Base-by-base conservation (phyloP, 2,113 vertebrate genomes). In the Limnothrissa miodon region DNA sequence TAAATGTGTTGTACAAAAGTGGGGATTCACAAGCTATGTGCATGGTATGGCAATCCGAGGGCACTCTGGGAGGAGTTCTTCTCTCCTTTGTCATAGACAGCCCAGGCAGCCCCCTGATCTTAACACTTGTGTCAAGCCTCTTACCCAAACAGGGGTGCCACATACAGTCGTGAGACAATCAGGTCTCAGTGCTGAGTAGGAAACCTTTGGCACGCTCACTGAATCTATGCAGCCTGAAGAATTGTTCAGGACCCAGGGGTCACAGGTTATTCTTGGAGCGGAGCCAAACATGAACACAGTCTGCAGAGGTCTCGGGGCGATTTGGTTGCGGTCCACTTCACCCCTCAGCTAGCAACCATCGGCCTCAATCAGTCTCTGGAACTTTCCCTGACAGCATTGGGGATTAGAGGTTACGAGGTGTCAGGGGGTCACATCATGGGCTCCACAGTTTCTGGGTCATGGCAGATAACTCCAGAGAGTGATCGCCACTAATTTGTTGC, bases 301-400 rank as follows among this genome's bases (percentile, higher is more conserved):
- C 66, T 39, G 66, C 15, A 33, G 66, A 74, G 66, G 29, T 74
- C 66, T 74, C 29, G 10, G 29, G 66, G 66, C 66, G 66, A 74
- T 74, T 74, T 74, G 66, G 66, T 74, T 74, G 66, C 66, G 66
- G 66, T 39, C 66, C 66, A 36, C 66, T 74, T 74, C 66, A 74
- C 66, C 29, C 39, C 66, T 74, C 66, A 39, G 66, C 66, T 74
- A 74, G 66, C 39, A 33, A 74, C 66, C 66, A 74, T 74, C 66
- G 39, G 66, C 66, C 66, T 74, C 66, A 74, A 74, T 74, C 66
- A 74, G 66, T 74, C 66, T 74, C 29, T 74, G 66, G 66, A 74
- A 36, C 66, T 74, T 74, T 33, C 66, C 66, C 11, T 74, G 66
- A 74, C 66, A 74, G 66, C 25, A 29, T 17, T 29, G 66, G 66